Evolutionary conservation across 2,113 vertebrate species (phyloP).

Genomic region (Epinephelus fuscoguttatus): DNA sequence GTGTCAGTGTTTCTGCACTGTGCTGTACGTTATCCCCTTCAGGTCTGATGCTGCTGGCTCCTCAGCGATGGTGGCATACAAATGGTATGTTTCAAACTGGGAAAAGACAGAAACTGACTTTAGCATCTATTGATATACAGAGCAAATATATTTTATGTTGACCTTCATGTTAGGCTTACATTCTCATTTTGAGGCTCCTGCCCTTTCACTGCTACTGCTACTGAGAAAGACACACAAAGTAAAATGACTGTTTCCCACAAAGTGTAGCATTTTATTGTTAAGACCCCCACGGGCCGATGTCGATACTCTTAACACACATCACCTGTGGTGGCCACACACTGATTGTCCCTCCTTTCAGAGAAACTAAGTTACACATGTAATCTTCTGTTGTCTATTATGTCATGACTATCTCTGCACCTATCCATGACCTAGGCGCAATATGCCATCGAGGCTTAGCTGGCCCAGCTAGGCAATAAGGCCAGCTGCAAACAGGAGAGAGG

Average conservation of each 20-base stretch:
- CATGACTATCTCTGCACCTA: no score
- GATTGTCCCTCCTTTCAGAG: no score
- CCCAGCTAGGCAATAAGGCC: no score
- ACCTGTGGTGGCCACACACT: no score
- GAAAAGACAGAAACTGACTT: neutral
- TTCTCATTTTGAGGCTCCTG: neutral
- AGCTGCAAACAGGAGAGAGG: no score
- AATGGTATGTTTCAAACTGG: conserved; percentile 22
- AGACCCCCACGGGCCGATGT: no score
- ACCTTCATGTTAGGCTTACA: conserved; percentile 19
- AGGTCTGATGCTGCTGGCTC: neutral
- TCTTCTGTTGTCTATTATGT: no score
- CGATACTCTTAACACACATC: no score
- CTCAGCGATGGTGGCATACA: conserved; percentile 49
- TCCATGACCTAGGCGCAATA: no score
- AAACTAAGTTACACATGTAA: no score
- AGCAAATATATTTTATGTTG: neutral
- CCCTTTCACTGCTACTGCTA: neutral
- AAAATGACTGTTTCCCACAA: no score
- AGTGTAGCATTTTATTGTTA: neutral
- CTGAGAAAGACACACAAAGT: neutral
- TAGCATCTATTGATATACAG: neutral
- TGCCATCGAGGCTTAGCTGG: no score
- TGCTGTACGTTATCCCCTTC: conserved; percentile 13
- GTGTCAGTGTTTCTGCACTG: conserved; percentile 22